Conservation (phyloP, 2,797 vertebrate species). For the Danio choprae region DNA sequence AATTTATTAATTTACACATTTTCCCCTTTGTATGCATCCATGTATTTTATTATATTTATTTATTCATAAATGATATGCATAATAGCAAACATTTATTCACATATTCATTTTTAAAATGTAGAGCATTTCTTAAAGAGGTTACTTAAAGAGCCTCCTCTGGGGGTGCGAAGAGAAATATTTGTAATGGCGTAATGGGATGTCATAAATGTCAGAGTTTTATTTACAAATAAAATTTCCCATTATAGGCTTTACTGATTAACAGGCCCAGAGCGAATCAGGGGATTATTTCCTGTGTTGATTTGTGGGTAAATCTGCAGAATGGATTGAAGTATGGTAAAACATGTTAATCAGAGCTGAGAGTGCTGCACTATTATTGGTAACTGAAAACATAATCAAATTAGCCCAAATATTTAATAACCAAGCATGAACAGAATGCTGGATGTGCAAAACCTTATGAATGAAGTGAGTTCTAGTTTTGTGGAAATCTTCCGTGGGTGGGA, state of each 20-base stretch:
- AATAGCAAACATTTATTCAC: too few species aligned
- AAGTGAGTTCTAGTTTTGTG: constrained; percentile 6
- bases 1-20: too few species aligned
- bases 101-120: not conserved
- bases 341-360: constrained; percentile 12
- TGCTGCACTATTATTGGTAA: constrained; percentile 1
- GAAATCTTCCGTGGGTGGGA: not conserved
- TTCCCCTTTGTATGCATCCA: too few species aligned
- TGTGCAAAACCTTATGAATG: not conserved
- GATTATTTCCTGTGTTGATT: constrained; percentile 17
- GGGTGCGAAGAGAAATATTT: not conserved
- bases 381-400: constrained; percentile 31
- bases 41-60: too few species aligned
- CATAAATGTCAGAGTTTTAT: constrained; percentile 30
- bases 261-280: not conserved
- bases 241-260: constrained; percentile 13
- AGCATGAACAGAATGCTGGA: constrained; percentile 11
- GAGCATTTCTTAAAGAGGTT: not conserved
- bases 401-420: not conserved
- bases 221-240: constrained; percentile 3
- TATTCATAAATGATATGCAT: too few species aligned
- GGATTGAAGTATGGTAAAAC: constrained; percentile 9
- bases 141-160: not conserved
- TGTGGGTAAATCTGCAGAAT: not conserved
- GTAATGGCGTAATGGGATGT: not conserved